Conservation (phyloP, 2,113 vertebrate genomes). For the Hippoglossus stenolepis region DNA sequence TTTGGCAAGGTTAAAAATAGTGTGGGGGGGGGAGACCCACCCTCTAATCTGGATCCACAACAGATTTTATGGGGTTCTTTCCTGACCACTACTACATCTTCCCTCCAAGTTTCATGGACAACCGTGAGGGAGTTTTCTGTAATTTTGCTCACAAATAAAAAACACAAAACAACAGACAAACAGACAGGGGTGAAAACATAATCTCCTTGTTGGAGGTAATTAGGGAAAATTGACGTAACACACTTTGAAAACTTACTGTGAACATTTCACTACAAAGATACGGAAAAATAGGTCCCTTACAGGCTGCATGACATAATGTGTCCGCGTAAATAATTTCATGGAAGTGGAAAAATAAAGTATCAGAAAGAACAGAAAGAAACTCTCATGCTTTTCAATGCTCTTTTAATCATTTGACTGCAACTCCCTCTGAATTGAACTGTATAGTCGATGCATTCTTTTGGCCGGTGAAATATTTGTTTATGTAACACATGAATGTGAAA, state of each 20-base stretch:
- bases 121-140: too few relatives aligned
- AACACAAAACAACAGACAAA: too few relatives aligned
- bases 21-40: too few relatives aligned
- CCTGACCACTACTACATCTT: too few relatives aligned
- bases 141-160: too few relatives aligned
- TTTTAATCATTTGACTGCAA: conserved; percentile 20
- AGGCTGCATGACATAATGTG: neutral
- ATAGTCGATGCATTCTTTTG: conserved; percentile 51
- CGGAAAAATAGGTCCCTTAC: neutral
- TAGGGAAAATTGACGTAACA: neutral
- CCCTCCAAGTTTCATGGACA: too few relatives aligned
- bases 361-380: neutral
- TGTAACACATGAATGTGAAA: conserved; percentile 50
- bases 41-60: too few relatives aligned
- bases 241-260: neutral
- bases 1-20: too few relatives aligned
- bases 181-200: too few relatives aligned
- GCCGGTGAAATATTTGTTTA: conserved; percentile 64
- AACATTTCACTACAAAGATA: neutral
- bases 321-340: neutral
- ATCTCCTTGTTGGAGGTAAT: too few relatives aligned
- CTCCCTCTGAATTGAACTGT: conserved; percentile 32
- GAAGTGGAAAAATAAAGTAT: neutral
- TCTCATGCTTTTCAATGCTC: neutral
- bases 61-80: too few relatives aligned